phyloP scores from a whole-genome alignment of 2,888 invertebrate species.

The Campoplex nolae region DNA sequence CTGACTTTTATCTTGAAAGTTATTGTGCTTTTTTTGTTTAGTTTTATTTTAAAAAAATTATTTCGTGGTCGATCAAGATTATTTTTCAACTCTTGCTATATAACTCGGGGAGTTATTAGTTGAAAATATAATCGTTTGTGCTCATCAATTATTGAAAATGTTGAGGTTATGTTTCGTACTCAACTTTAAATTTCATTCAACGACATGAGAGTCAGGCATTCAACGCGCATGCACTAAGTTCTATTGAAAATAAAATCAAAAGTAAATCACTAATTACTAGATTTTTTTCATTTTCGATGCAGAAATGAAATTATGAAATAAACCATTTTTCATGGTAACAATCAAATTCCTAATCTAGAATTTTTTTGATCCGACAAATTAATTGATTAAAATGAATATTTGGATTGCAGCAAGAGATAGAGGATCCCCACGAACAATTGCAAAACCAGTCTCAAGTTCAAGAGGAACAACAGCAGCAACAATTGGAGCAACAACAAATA shows the following conservation, averaged over 20 bases:
- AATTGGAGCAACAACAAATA: conserved; percentile 75
- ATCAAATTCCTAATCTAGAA: too few relatives aligned
- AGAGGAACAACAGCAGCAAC: conserved; percentile 70
- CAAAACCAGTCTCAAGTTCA: conserved; percentile 71
- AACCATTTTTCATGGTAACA: too few relatives aligned
- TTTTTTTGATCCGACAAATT: not conserved
- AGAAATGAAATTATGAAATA: too few relatives aligned
- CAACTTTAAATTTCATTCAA: too few relatives aligned
- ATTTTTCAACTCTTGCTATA: not conserved
- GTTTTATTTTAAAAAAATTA: not conserved
- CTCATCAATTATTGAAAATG: not conserved
- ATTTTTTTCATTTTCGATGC: not conserved
- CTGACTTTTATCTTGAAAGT: not conserved
- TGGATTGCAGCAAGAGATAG: conserved; percentile 80
- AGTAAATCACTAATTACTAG: not conserved
- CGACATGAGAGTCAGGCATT: not conserved
- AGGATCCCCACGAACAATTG: conserved; percentile 79
- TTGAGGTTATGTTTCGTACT: too few relatives aligned
- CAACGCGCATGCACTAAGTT: not conserved
- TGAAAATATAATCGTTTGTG: not conserved
- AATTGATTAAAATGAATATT: not conserved
- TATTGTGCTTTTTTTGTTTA: not conserved
- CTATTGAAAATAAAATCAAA: not conserved
- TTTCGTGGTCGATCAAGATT: not conserved
- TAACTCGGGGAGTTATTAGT: not conserved